These are phyloP conservation scores for Simalia tracyae DNA, from an alignment of 2,797 vertebrate species.

Conservation along the genomic window DNA sequence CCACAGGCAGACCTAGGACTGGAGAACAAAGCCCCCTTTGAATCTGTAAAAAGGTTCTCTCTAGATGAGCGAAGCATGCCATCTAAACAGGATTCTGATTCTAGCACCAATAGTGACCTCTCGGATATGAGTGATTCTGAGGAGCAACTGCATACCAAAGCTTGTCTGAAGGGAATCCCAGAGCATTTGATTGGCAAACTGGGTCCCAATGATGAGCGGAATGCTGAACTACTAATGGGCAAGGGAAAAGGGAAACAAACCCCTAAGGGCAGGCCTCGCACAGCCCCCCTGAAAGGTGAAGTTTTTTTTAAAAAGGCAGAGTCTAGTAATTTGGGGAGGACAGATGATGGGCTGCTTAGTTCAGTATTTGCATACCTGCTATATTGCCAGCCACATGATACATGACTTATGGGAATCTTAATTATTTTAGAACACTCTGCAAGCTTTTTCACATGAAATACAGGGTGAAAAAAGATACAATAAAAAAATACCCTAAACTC, in stretches of 20 bases:
- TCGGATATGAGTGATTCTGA: conserved; percentile 97
- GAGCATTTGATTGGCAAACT: conserved; percentile 79
- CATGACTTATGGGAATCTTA: neutral
- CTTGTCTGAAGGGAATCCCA: conserved; percentile 80
- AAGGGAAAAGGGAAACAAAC: conserved; percentile 85
- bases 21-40: conserved; percentile 82
- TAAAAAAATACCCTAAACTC: neutral
- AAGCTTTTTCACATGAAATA: neutral
- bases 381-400: neutral
- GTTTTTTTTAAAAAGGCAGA: conserved; percentile 17
- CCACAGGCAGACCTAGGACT: conserved; percentile 74
- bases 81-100: conserved; percentile 92
- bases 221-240: conserved; percentile 79
- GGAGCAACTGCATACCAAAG: conserved; percentile 84
- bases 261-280: conserved; percentile 90
- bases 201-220: conserved; percentile 73
- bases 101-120: conserved; percentile 95
- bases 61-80: conserved; percentile 90
- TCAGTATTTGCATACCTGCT: conserved; percentile 29
- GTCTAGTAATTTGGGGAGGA: conserved; percentile 32
- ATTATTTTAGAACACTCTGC: neutral
- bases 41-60: conserved; percentile 90
- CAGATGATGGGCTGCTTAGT: conserved; percentile 28
- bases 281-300: conserved; percentile 94
- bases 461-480: neutral